Base-by-base conservation (phyloP, 1,140 invertebrate species). In the Hermetia illucens region DNA sequence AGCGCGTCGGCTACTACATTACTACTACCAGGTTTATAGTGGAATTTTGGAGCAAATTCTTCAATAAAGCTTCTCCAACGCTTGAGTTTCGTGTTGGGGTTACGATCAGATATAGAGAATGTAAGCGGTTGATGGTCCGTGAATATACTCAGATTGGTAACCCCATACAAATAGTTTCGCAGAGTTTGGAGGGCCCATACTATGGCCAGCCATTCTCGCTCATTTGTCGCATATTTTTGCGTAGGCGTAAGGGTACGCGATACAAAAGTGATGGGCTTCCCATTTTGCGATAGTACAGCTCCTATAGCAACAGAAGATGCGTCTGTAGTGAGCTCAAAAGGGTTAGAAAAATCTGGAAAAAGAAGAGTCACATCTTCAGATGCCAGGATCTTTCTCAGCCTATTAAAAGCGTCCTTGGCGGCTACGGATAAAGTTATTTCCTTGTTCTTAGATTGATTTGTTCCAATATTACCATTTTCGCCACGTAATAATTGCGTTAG, bases 41-140 rank as follows among this genome's bases (percentile, higher is more conserved):
- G 37, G 13, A 69, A 57, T 40, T 64, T 34, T 16, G 36, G 36
- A 27, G 40, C 40, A 24, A 38, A 36, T 39, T 66, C 61, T 46
- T 66, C 62, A 19, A 73, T 40, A 43, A 58, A 51, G 6, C 70
- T 21, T 35, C 59, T 41, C 70, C 70, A 75, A n/a, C 66, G 43
- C 3, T 63, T 51, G 13, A 73, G 43, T 45, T 62, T 45, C 21
- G 58, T 52, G 9, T 51, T 59, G 8, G 62, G 55, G 35, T 70
- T 61, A 46, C 64, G 68, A 2, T 63, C 46, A 13, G 45, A 49
- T 15, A 46, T 33, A 5, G 70, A 41, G 56, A 62, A 71, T 16
- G 42, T 50, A 18, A 72, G 47, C 1, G 63, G 61, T 42, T 60
- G 56, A 36, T 71, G 68, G 40, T 74, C 70, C 0, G 68, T 72